A percentile compares a stretch with the other conserved stretches of the same genome.
Conservation (phyloP, 2,888 invertebrate genomes). For the Glyphotaelius pellucidus region DNA sequence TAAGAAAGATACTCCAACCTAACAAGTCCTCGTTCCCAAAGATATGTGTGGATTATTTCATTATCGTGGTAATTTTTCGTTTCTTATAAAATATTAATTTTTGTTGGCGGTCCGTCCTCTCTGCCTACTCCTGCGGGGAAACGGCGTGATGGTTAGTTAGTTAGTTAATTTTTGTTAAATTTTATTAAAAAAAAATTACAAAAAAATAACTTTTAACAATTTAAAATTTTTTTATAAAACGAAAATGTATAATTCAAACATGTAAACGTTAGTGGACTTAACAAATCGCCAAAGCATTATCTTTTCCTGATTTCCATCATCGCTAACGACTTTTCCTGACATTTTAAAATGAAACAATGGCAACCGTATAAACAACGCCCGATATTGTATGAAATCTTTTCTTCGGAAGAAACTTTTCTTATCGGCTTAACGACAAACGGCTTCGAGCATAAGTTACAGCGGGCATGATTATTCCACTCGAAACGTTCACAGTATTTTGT, state of each 20-base stretch:
- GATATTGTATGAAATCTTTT: slow-evolving; percentile 24
- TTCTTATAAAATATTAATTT: not conserved
- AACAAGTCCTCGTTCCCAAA: not conserved
- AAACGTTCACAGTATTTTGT: slow-evolving; percentile 39
- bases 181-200: too few species aligned
- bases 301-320: not conserved
- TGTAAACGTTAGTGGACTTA: not conserved
- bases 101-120: too few species aligned
- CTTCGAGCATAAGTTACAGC: slow-evolving; percentile 23
- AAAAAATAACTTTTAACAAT: too few species aligned
- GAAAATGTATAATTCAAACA: not conserved
- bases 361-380: slow-evolving; percentile 10
- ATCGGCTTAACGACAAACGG: slow-evolving; percentile 27
- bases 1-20: not conserved
- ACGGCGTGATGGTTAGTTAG: too few species aligned
- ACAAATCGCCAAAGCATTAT: not conserved
- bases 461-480: slow-evolving; percentile 38
- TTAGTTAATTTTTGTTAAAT: too few species aligned
- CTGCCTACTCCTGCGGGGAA: too few species aligned
- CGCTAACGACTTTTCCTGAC: not conserved
- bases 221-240: not conserved
- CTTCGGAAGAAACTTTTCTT: slow-evolving; percentile 30
- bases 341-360: slow-evolving; percentile 31
- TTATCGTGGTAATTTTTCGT: not conserved
- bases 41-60: not conserved